phyloP scores from a whole-genome alignment of 2,113 vertebrate genomes.

The Odontesthes bonariensis region DNA sequence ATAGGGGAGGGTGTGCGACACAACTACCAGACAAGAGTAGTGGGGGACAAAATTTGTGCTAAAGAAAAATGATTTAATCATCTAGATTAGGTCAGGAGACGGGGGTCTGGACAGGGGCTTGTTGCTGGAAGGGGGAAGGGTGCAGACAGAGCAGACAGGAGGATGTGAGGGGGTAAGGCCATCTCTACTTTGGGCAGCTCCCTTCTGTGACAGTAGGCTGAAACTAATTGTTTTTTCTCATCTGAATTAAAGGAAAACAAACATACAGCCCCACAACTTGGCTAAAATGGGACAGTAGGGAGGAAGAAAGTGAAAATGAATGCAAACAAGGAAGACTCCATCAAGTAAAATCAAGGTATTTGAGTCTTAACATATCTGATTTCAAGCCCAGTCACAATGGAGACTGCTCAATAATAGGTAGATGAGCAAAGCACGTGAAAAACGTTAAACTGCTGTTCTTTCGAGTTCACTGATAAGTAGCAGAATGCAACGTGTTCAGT shows the following conservation, averaged over 20 bases:
- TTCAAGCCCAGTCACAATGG: not conserved
- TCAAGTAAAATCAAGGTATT: constrained; percentile 2
- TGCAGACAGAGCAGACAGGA: constrained; percentile 65
- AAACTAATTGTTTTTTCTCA: constrained; percentile 13
- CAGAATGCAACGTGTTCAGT: not conserved
- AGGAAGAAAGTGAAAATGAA: not conserved
- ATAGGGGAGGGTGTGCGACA: constrained; percentile 78
- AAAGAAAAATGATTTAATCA: constrained; percentile 83
- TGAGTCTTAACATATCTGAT: not conserved
- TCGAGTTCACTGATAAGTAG: constrained; percentile 5
- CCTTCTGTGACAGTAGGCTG: constrained; percentile 47
- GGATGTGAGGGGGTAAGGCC: constrained; percentile 64
- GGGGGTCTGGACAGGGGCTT: constrained; percentile 73
- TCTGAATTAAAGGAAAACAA: constrained; percentile 6
- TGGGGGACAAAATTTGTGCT: constrained; percentile 75
- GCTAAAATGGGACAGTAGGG: not conserved
- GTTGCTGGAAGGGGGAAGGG: constrained; percentile 61
- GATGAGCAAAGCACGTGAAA: not conserved
- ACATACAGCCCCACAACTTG: no score
- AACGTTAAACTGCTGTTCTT: constrained; percentile 17
- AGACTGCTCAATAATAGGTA: not conserved
- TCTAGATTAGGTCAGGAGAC: constrained; percentile 85
- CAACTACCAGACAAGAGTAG: constrained; percentile 70
- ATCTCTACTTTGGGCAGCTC: constrained; percentile 62
- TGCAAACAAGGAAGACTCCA: not conserved